Percentiles rank a stretch among this genome's conserved stretches.
Conservation (phyloP, 2,888 invertebrate species). For the Tenthredo distinguenda region DNA sequence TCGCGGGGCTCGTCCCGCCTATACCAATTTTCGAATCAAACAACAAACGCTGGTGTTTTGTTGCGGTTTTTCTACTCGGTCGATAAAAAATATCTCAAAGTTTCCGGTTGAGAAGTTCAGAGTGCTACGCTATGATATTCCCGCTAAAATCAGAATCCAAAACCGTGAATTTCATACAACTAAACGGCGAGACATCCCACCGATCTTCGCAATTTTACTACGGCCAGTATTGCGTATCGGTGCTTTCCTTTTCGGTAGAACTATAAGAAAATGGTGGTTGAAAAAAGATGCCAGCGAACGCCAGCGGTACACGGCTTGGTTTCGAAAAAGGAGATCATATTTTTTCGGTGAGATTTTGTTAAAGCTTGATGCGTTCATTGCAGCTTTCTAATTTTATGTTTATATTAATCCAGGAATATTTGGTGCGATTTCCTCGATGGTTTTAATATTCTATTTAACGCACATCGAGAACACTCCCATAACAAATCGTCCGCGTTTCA, state of each 20-base stretch:
- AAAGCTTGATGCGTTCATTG: not conserved
- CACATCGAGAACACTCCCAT: constrained; percentile 80
- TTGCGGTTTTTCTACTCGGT: constrained; percentile 8
- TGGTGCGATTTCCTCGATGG: constrained; percentile 58
- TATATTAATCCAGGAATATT: constrained; percentile 63
- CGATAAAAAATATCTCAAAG: constrained; percentile 8
- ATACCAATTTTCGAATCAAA: not conserved
- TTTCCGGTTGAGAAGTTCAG: not conserved
- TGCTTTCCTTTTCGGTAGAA: constrained; percentile 74
- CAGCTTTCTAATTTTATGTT: constrained; percentile 48
- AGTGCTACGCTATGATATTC: not conserved
- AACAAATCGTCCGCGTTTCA: constrained; percentile 79
- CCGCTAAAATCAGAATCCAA: constrained; percentile 43
- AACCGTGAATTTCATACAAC: constrained; percentile 67
- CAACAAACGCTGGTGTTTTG: not conserved
- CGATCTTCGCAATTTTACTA: constrained; percentile 68
- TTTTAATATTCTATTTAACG: constrained; percentile 69
- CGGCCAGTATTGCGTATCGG: constrained; percentile 70
- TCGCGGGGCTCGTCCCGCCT: constrained; percentile 17
- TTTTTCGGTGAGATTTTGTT: constrained; percentile 14
- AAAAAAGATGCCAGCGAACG: constrained; percentile 72
- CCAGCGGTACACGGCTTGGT: constrained; percentile 65
- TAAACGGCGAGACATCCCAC: constrained; percentile 65
- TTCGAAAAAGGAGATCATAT: constrained; percentile 48
- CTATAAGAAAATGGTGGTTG: constrained; percentile 78